These are phyloP conservation scores for Scolopax rusticola DNA, from an alignment of 2,797 vertebrate genomes.

Conservation along the genomic window DNA sequence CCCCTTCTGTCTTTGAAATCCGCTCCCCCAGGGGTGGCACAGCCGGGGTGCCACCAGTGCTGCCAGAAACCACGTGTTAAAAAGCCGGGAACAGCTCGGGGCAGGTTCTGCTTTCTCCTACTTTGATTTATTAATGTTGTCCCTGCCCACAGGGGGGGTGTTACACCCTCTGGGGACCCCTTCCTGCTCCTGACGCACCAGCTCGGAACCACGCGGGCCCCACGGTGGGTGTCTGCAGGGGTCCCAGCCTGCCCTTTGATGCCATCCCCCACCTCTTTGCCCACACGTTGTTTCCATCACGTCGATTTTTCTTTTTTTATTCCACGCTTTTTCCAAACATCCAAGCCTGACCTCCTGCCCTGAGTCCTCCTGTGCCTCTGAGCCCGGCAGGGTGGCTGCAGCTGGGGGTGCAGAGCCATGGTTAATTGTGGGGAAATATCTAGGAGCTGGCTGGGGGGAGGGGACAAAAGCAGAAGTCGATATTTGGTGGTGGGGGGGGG, in stretches of 20 bases:
- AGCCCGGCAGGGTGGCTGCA: not conserved
- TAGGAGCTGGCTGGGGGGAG: not conserved
- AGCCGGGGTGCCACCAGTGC: not conserved
- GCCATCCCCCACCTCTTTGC: not conserved
- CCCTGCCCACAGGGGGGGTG: not conserved
- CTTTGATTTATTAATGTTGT: not conserved
- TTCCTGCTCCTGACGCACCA: not conserved
- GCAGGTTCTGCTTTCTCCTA: not conserved
- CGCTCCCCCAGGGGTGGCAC: not conserved
- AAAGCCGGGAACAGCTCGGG: not conserved
- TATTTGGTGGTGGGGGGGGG: not conserved
- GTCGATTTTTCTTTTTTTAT: conserved; percentile 26
- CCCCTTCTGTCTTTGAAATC: not conserved
- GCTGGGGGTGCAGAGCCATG: not conserved
- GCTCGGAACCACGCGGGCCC: fast-evolving
- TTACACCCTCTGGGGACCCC: not conserved
- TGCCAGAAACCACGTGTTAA: not conserved
- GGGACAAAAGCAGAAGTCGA: not conserved
- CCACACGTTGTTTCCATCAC: not conserved
- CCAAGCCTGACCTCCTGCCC: not conserved
- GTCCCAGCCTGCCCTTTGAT: not conserved
- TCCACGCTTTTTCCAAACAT: not conserved
- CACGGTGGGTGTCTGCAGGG: fast-evolving
- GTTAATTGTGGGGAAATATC: not conserved
- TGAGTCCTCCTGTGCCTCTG: not conserved